A percentile compares a stretch with the other conserved stretches of the same genome.
Evolutionary conservation across 1,140 invertebrate genomes (phyloP).

Genomic region (Asobara japonica): DNA sequence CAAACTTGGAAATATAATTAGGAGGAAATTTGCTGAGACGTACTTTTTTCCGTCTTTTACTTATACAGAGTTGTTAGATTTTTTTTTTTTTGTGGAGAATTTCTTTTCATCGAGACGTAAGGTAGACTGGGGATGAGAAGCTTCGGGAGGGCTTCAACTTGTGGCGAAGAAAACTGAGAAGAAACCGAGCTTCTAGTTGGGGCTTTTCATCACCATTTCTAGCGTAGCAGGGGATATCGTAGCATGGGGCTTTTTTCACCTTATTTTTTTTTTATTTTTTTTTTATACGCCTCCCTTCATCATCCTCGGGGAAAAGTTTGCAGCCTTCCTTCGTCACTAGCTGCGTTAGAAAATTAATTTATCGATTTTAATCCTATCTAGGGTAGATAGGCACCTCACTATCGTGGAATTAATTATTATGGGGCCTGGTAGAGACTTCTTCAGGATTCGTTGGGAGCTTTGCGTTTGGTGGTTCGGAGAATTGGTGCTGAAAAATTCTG

Average conservation of each 20-base stretch:
- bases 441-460: too few species aligned
- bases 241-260: background rate
- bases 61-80: background rate
- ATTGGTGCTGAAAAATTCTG: too few species aligned
- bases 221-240: background rate
- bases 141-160: constrained; percentile 4
- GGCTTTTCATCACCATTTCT: constrained; percentile 26
- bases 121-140: background rate
- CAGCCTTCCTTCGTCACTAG: background rate
- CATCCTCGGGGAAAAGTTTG: background rate
- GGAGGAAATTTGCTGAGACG: background rate
- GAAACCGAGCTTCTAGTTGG: background rate
- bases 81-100: background rate
- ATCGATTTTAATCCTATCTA: constrained; percentile 7
- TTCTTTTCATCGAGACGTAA: background rate
- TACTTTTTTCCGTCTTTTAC: background rate
- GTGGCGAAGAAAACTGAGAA: constrained; percentile 12
- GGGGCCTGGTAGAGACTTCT: background rate
- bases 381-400: background rate
- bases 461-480: too few species aligned
- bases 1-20: constrained; percentile 4
- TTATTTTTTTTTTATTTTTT: constrained; percentile 14
- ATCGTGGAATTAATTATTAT: background rate
- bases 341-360: constrained; percentile 3
- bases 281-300: constrained; percentile 11